These are phyloP conservation scores for Tipula lateralis DNA, from an alignment of 2,888 invertebrate species.

Conservation along the genomic window DNA sequence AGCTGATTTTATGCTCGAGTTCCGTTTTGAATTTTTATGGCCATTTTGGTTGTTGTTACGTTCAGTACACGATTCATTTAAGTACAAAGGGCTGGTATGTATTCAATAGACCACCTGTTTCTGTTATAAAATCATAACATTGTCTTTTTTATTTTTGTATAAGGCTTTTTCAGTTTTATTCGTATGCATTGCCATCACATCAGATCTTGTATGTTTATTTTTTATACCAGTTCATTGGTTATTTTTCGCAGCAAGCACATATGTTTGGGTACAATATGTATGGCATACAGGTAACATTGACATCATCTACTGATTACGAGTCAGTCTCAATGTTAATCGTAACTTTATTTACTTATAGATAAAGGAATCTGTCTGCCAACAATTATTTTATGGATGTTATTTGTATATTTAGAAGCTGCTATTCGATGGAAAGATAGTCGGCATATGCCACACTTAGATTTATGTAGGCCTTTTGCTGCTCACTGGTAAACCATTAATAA, in stretches of 20 bases:
- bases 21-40: constrained; percentile 98
- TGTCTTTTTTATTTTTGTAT: constrained; percentile 36
- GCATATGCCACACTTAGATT: constrained; percentile 79
- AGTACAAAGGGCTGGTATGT: constrained; percentile 94
- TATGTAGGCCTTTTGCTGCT: constrained; percentile 93
- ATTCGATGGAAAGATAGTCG: constrained; percentile 78
- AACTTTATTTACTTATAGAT: constrained; percentile 56
- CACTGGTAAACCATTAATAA: too few relatives aligned
- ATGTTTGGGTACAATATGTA: constrained; percentile 98
- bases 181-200: constrained; percentile 94
- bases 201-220: constrained; percentile 97
- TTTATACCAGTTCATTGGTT: constrained; percentile 98
- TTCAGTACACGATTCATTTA: constrained; percentile 94
- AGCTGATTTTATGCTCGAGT: constrained; percentile 95
- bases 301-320: background rate
- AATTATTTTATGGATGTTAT: constrained; percentile 86
- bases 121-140: background rate
- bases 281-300: constrained; percentile 82
- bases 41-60: constrained; percentile 95
- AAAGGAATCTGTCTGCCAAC: constrained; percentile 93
- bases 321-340: constrained; percentile 7
- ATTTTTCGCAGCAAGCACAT: constrained; percentile 96
- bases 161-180: constrained; percentile 98
- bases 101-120: constrained; percentile 31
- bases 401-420: constrained; percentile 91